phyloP scores from a whole-genome alignment of 2,113 vertebrate genomes.

The Crypturellus undulatus region DNA sequence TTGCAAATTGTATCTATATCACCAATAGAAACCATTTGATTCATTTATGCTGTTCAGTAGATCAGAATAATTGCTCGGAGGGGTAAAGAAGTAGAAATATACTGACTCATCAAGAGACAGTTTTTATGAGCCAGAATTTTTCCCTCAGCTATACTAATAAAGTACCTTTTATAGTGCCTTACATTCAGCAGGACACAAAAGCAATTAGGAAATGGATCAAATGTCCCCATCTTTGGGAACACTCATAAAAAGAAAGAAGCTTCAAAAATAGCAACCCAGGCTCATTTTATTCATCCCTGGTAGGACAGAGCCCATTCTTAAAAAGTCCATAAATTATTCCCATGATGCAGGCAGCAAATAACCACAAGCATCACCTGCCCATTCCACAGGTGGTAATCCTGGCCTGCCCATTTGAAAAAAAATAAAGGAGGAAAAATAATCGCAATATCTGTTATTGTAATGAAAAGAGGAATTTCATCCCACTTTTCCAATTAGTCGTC shows the following conservation, averaged over 20 bases:
- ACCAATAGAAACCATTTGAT: slow-evolving; percentile 27
- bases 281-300: background rate
- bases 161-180: slow-evolving; percentile 10
- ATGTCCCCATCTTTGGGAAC: background rate
- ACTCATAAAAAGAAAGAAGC: background rate
- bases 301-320: background rate
- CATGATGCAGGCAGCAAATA: background rate
- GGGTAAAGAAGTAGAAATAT: slow-evolving; percentile 34
- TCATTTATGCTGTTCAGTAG: slow-evolving; percentile 24
- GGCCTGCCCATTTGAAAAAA: background rate
- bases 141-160: slow-evolving; percentile 28
- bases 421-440: background rate
- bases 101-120: slow-evolving; percentile 48
- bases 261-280: background rate
- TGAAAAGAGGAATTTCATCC: background rate
- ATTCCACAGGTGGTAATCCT: background rate
- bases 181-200: background rate
- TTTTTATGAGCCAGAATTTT: slow-evolving; percentile 51
- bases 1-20: background rate
- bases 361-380: background rate
- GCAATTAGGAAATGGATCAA: slow-evolving; percentile 33
- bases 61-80: slow-evolving; percentile 63
- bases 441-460: background rate
- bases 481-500: background rate
- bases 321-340: background rate